Evolutionary conservation across 92 coral and sea anemone genomes (phyloP).

Genomic region (Porites rus): DNA sequence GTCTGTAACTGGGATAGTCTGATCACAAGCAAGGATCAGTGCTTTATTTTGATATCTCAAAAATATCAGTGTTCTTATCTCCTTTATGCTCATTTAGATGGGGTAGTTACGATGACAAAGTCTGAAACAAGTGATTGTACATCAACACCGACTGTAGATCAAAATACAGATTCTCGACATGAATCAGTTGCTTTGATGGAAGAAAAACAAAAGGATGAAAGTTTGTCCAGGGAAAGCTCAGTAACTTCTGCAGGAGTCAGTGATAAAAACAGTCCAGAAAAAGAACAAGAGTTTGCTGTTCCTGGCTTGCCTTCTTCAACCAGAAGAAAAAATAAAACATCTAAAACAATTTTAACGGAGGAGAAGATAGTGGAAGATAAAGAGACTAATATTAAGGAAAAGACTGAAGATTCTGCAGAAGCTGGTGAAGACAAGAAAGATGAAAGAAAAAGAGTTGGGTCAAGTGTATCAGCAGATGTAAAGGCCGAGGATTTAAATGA

Average conservation of each 20-base stretch:
- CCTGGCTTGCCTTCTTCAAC: conserved; percentile 29
- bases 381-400: conserved; percentile 5
- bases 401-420: conserved; percentile 16
- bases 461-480: background rate
- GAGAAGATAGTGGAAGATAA: background rate
- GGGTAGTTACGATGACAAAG: background rate
- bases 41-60: too few species aligned
- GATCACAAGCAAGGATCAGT: too few species aligned
- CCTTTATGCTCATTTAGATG: background rate
- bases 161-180: conserved; percentile 23
- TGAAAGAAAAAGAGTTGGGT: conserved; percentile 19
- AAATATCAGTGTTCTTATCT: too few species aligned
- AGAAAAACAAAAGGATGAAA: background rate
- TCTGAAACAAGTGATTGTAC: conserved; percentile 4
- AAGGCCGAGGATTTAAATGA: background rate
- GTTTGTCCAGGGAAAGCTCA: background rate
- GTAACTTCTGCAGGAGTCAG: background rate
- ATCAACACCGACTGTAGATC: background rate
- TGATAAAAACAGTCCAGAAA: background rate
- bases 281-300: conserved; percentile 49
- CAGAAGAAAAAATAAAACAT: conserved; percentile 8
- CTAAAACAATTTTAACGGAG: background rate
- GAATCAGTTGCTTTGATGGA: background rate
- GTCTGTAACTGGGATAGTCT: too few species aligned
- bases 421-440: background rate